A percentile compares a stretch with the other conserved stretches of the same genome.
Evolutionary conservation across 2,113 vertebrate genomes (phyloP).

Genomic region (Pan troglodytes): DNA sequence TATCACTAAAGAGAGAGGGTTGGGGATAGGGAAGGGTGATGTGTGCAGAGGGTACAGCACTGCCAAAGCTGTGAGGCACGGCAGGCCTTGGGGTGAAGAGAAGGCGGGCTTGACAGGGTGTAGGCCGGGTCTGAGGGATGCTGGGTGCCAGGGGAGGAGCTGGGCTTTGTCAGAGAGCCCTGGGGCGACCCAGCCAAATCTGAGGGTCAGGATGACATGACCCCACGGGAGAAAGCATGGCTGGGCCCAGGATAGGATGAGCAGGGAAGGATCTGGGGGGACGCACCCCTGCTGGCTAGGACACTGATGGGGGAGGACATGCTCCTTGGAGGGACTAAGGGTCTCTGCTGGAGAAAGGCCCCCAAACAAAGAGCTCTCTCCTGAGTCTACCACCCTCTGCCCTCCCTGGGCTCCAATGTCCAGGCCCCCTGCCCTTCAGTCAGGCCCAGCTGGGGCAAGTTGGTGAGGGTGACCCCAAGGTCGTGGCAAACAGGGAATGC

Average conservation of each 20-base stretch:
- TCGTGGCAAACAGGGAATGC: slow-evolving; percentile 13
- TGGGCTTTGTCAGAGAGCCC: neutral
- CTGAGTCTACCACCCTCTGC: neutral
- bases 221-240: too few relatives aligned
- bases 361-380: neutral
- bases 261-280: fast-evolving
- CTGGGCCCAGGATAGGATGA: neutral
- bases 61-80: neutral
- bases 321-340: neutral
- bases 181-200: neutral
- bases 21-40: neutral
- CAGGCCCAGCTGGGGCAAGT: neutral
- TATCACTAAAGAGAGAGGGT: neutral
- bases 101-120: neutral
- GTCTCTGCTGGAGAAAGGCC: neutral
- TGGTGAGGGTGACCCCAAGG: neutral
- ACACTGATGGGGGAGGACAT: neutral
- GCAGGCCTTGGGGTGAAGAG: neutral
- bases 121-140: neutral
- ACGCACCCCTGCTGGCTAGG: neutral
- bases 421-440: neutral
- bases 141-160: neutral
- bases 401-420: neutral
- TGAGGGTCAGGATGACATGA: neutral
- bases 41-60: too few relatives aligned